Conservation (phyloP, 2,888 invertebrate genomes). For the Nowickia ferox region DNA sequence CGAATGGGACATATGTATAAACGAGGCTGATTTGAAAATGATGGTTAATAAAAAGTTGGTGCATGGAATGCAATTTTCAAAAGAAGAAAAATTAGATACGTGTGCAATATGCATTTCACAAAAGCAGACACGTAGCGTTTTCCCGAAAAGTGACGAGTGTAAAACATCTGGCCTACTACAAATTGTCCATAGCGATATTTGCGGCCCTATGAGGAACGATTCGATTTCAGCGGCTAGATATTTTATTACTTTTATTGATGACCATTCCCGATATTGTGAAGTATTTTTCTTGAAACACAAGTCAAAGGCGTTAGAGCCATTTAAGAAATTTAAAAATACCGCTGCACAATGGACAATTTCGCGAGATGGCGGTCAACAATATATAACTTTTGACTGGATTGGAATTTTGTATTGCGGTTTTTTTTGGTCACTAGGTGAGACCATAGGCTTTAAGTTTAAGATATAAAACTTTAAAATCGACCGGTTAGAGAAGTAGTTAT, state of each 20-base stretch:
- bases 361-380: conserved; percentile 57
- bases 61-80: conserved; percentile 43
- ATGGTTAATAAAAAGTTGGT: conserved; percentile 49
- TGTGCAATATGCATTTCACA: conserved; percentile 59
- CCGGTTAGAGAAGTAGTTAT: no score
- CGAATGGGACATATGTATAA: conserved; percentile 65
- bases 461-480: no score
- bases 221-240: conserved; percentile 16
- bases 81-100: conserved; percentile 41
- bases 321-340: conserved; percentile 61
- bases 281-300: conserved; percentile 65
- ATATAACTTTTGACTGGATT: no score
- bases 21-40: conserved; percentile 58
- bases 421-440: no score
- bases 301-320: conserved; percentile 50
- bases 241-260: conserved; percentile 12
- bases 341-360: conserved; percentile 59
- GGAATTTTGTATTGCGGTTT: no score
- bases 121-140: conserved; percentile 57
- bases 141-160: conserved; percentile 36
- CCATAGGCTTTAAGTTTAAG: no score
- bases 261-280: conserved; percentile 63
- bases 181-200: conserved; percentile 65
- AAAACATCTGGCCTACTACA: conserved; percentile 53
- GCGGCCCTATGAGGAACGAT: conserved; percentile 56